Evolutionary conservation across 2,113 vertebrate species (phyloP), one percentile per base, ranked within the genome.

Genomic region (Morone chrysops): DNA sequence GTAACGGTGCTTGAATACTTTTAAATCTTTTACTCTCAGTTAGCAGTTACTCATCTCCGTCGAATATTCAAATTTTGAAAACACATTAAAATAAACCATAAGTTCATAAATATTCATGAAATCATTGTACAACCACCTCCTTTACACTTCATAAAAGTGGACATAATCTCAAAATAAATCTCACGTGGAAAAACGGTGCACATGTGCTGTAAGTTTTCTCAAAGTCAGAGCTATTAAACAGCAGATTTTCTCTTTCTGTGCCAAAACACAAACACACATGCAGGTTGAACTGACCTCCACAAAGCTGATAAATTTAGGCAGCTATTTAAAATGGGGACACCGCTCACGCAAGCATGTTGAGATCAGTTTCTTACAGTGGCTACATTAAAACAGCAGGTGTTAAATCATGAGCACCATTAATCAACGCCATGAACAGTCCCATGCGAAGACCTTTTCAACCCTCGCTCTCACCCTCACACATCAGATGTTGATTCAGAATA

Each of bases 331-430:
- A 95, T 94, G 87, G 83, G 91, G 85, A 92, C 90, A 71, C 85
- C 83, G 75, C 94, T 94, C 95, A 94, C 77, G 92, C 95, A 95
- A 89, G 92, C 90, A 79, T 76, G 90, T 85, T 86, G 87, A 94
- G 94, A 97, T 97, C 96, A 92, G 93, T 96, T 96, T 96, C 96
- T 95, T 94, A 93, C 82, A 77, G 92, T 93, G 91, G 90, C 92
- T 86, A 90, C 92, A 94, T 94, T 95, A 94, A 95, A 94, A 91
- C 86, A 96, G 94, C 96, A 96, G 95, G 95, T 96, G 96, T 92
- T 94, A 94, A 94, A 96, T 96, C 92, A 95, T 94, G 93, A 87
- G 75, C 66, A 45, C 92, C 93, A 94, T 95, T 95, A 90, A 95
- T 96, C 94, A 96, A 82, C 53, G 50, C 50, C 62, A 68, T 12